Evolutionary conservation across 2,888 invertebrate species (phyloP).

Genomic region (Trypoxylon attenuatum): DNA sequence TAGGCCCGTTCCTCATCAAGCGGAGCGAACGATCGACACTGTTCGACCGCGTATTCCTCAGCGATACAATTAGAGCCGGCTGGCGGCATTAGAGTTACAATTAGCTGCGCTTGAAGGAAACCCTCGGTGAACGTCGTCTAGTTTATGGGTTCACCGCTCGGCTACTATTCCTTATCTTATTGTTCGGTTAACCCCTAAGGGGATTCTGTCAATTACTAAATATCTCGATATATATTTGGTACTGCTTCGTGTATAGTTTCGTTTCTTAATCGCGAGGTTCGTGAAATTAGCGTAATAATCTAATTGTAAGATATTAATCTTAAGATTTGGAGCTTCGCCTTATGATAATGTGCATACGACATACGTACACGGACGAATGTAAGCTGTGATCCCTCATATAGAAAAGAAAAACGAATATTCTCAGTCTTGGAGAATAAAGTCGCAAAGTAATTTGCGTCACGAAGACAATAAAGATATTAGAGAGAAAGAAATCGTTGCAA

Average conservation of each 20-base stretch:
- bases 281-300: constrained; percentile 29
- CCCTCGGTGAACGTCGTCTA: not conserved
- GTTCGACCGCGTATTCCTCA: constrained; percentile 10
- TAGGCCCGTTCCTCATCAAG: constrained; percentile 31
- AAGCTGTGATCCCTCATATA: too few species aligned
- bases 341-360: not conserved
- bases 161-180: constrained; percentile 10
- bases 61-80: not conserved
- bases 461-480: constrained; percentile 18
- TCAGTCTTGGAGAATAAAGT: constrained; percentile 60
- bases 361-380: constrained; percentile 13
- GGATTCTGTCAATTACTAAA: constrained; percentile 29
- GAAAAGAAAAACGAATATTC: constrained; percentile 49
- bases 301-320: too few species aligned
- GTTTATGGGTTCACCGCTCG: too few species aligned
- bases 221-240: constrained; percentile 37
- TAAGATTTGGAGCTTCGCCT: too few species aligned
- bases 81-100: not conserved
- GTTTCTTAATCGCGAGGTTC: constrained; percentile 34
- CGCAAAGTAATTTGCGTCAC: too few species aligned
- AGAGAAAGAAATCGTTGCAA: constrained; percentile 13
- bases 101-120: not conserved
- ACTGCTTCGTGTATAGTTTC: constrained; percentile 26
- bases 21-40: constrained; percentile 14
- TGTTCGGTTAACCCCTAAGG: not conserved